Conservation (phyloP, 23 tunicate genomes). For the Aplidium turbinatum region DNA sequence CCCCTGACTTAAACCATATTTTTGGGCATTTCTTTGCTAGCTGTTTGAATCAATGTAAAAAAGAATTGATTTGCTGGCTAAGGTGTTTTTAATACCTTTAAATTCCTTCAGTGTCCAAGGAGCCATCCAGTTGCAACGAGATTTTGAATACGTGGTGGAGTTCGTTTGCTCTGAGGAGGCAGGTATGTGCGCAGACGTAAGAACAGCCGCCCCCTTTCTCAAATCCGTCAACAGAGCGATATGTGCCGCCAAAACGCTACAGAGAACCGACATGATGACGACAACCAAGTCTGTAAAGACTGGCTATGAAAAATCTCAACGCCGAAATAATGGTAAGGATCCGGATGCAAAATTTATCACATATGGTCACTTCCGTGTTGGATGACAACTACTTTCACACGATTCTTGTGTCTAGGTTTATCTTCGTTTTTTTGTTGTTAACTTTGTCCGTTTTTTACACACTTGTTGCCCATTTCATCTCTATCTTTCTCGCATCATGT, state of each 20-base stretch:
- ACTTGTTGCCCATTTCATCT: too few species aligned
- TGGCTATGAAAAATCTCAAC: constrained; percentile 16
- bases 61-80: not conserved
- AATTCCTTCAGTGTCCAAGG: constrained; percentile 66
- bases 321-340: constrained; percentile 19
- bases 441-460: too few species aligned
- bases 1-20: too few species aligned
- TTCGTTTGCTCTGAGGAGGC: constrained; percentile 44
- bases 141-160: constrained; percentile 56
- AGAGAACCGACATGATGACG: constrained; percentile 35
- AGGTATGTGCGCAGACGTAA: constrained; percentile 40
- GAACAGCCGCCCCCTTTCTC: constrained; percentile 30
- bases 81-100: not conserved
- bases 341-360: not conserved
- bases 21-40: too few species aligned
- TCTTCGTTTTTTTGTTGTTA: not conserved
- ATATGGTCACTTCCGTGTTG: not conserved
- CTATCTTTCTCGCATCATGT: too few species aligned
- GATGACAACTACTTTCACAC: not conserved
- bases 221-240: constrained; percentile 57
- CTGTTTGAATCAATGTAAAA: too few species aligned
- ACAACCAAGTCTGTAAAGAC: constrained; percentile 2
- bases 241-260: constrained; percentile 45
- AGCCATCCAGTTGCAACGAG: constrained; percentile 66
- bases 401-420: not conserved